Evolutionary conservation across 2,797 vertebrate genomes (phyloP).

Genomic region (Brachyrhaphis roseni): DNA sequence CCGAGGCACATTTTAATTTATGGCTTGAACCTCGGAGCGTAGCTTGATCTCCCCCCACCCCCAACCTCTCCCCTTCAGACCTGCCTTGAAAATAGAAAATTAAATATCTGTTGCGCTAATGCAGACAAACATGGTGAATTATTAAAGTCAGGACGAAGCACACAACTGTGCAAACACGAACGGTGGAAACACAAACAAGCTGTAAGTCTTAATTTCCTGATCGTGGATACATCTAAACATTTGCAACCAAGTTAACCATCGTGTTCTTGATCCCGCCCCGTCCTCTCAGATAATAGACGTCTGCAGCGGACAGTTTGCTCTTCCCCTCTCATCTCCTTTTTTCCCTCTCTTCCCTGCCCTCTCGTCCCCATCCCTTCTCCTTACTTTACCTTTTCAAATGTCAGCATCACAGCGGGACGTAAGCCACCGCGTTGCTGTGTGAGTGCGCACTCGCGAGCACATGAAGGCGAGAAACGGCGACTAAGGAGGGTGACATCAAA

Average conservation of each 20-base stretch:
- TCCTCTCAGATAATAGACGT: conserved; percentile 35
- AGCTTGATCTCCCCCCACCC: conserved; percentile 77
- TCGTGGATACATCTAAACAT: conserved; percentile 56
- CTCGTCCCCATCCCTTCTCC: conserved; percentile 72
- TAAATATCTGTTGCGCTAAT: conserved; percentile 63
- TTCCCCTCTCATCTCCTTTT: conserved; percentile 64
- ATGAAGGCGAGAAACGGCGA: conserved; percentile 64
- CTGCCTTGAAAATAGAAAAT: conserved; percentile 85
- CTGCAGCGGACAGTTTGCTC: conserved; percentile 42
- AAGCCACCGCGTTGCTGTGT: conserved; percentile 68
- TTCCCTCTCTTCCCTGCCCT: conserved; percentile 49
- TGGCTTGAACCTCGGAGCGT: conserved; percentile 85
- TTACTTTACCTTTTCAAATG: conserved; percentile 84
- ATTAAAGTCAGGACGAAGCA: conserved; percentile 66
- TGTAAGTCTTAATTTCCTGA: conserved; percentile 77
- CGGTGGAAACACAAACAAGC: conserved; percentile 65
- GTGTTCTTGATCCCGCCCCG: conserved; percentile 17
- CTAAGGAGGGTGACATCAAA: conserved; percentile 84
- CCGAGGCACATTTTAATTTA: conserved; percentile 55
- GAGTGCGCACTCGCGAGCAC: conserved; percentile 54
- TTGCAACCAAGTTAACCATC: conserved; percentile 32
- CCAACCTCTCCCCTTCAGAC: conserved; percentile 46
- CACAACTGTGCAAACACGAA: conserved; percentile 64
- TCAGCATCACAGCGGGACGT: conserved; percentile 83
- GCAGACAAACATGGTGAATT: conserved; percentile 67